Conservation (phyloP, 2,888 invertebrate species). For the Cheilosia scutellata region DNA sequence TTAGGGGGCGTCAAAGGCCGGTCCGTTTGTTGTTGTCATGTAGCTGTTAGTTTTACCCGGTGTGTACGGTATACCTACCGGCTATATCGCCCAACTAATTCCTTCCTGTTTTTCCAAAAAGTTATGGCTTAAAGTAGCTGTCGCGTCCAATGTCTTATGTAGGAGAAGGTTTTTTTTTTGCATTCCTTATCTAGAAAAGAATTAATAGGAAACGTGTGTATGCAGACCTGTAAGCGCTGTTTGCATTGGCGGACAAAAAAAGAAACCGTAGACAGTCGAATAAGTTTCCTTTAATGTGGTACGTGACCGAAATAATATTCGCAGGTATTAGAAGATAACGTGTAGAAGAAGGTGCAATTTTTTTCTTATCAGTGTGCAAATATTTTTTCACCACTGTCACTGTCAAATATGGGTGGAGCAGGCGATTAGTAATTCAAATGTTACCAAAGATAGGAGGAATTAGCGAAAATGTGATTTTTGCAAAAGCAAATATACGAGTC, state of each 20-base stretch:
- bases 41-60: neutral
- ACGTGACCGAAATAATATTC: conserved; percentile 63
- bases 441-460: neutral
- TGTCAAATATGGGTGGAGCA: neutral
- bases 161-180: neutral
- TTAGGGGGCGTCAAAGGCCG: conserved; percentile 59
- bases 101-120: conserved; percentile 29
- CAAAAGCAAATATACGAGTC: neutral
- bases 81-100: conserved; percentile 1
- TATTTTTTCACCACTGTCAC: conserved; percentile 20
- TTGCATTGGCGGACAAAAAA: conserved; percentile 17
- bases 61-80: neutral
- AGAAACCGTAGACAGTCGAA: conserved; percentile 11
- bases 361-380: conserved; percentile 31
- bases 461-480: neutral
- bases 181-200: conserved; percentile 19
- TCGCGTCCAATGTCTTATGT: conserved; percentile 26
- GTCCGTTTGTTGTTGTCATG: conserved; percentile 46
- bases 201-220: conserved; percentile 27
- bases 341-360: neutral
- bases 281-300: conserved; percentile 60
- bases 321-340: conserved; percentile 14
- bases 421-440: neutral
- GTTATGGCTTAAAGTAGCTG: conserved; percentile 33
- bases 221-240: conserved; percentile 14